Conservation (phyloP, 2,113 vertebrate species). For the Dipodomys spectabilis region DNA sequence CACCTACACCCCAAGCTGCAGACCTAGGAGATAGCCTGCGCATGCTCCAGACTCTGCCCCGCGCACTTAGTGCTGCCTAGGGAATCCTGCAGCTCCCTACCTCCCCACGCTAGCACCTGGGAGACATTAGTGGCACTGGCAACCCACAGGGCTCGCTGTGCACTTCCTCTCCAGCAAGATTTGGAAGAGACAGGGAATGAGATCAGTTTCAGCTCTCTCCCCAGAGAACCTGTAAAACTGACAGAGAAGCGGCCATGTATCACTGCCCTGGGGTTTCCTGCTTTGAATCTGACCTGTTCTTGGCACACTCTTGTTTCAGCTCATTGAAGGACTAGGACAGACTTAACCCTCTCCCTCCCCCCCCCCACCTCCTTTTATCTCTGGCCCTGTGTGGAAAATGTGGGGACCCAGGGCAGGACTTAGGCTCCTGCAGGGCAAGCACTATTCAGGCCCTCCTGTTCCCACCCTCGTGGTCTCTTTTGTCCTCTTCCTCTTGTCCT, state of each 20-base stretch:
- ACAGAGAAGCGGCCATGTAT: constrained; percentile 50
- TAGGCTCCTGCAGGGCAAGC: not conserved
- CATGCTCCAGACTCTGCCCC: not conserved
- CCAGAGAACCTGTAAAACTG: constrained; percentile 20
- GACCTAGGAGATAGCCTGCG: too few species aligned
- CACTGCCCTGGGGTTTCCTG: constrained; percentile 50
- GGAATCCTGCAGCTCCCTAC: not conserved
- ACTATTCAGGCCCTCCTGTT: not conserved
- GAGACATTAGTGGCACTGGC: constrained; percentile 58
- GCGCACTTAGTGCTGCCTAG: not conserved
- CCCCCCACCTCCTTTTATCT: not conserved
- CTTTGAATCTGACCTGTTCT: constrained; percentile 57
- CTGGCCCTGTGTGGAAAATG: not conserved
- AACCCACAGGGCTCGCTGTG: constrained; percentile 6
- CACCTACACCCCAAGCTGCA: too few species aligned
- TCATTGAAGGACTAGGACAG: not conserved
- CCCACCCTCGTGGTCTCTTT: not conserved
- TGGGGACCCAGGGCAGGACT: not conserved
- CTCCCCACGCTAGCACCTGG: constrained; percentile 53
- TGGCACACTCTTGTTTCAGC: constrained; percentile 27
- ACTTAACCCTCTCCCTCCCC: constrained; percentile 28
- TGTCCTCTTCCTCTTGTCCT: not conserved
- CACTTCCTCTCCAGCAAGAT: constrained; percentile 36
- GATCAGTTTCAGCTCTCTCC: constrained; percentile 58
- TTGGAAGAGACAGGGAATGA: not conserved